A percentile compares a stretch with the other conserved stretches of the same genome.
phyloP scores from a whole-genome alignment of 2,113 vertebrate species.

The Balaeniceps rex region DNA sequence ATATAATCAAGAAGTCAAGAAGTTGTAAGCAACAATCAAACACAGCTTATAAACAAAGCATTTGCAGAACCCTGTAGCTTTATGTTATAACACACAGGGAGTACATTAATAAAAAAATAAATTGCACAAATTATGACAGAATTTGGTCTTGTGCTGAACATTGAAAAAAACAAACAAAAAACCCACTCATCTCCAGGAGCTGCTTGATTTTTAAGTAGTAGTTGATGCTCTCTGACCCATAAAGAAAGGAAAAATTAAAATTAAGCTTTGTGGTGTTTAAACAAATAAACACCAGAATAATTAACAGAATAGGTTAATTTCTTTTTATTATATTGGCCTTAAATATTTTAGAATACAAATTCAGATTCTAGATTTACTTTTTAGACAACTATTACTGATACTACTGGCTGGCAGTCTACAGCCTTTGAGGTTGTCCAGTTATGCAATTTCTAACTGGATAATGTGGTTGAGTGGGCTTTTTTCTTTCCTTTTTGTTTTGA shows the following conservation, averaged over 20 bases:
- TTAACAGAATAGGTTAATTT: not conserved
- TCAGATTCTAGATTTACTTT: not conserved
- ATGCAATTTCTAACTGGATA: not conserved
- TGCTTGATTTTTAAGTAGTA: not conserved
- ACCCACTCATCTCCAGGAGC: not conserved
- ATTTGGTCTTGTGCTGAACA: not conserved
- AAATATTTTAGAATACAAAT: not conserved
- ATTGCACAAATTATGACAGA: not conserved
- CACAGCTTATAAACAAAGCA: not conserved
- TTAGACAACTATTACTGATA: not conserved
- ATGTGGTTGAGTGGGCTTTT: not conserved
- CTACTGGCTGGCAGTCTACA: not conserved
- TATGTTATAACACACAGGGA: not conserved
- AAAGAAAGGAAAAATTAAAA: not conserved
- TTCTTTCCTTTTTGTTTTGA: not conserved
- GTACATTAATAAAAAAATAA: not conserved
- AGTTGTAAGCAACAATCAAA: not conserved
- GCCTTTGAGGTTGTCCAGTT: not conserved
- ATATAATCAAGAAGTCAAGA: not conserved
- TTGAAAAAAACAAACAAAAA: accelerated
- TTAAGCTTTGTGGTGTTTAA: not conserved
- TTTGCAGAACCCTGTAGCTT: not conserved
- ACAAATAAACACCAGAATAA: too few species aligned
- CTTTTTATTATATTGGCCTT: not conserved
- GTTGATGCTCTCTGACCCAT: not conserved